phyloP scores from a whole-genome alignment of 2,888 invertebrate species.

The Drosophila melanosoma region DNA sequence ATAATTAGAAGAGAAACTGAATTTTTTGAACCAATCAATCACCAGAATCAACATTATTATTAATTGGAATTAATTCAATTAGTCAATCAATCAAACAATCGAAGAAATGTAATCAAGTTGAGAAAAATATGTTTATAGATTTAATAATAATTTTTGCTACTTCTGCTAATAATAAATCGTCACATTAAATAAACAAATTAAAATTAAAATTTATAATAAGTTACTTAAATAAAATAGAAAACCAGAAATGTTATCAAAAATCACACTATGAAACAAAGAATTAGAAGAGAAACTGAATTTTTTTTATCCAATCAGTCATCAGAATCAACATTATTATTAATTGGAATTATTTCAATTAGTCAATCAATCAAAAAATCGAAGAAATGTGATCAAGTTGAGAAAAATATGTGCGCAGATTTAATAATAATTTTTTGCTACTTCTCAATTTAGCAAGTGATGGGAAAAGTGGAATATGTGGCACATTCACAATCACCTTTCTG shows the following conservation, averaged over 20 bases:
- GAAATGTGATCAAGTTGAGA: background rate
- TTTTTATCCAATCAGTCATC: background rate
- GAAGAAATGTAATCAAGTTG: background rate
- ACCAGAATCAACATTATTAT: background rate
- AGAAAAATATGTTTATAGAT: too few species aligned
- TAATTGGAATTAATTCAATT: background rate
- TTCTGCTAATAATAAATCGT: conserved; percentile 1
- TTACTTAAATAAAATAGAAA: background rate
- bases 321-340: background rate
- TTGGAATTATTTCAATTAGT: background rate
- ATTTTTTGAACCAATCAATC: background rate
- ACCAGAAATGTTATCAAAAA: background rate
- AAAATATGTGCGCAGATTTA: too few species aligned
- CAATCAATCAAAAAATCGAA: background rate
- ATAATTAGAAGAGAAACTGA: background rate
- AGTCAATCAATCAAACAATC: background rate
- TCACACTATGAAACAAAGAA: background rate
- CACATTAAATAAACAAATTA: conserved; percentile 1
- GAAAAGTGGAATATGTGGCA: background rate
- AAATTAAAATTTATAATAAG: background rate
- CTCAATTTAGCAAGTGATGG: background rate
- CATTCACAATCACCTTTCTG: background rate
- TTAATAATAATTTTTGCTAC: background rate
- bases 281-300: background rate
- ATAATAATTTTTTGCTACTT: background rate